Evolutionary conservation across 1,140 invertebrate genomes (phyloP), one percentile per base, ranked within the genome.

Genomic region (Lucilia cuprina): DNA sequence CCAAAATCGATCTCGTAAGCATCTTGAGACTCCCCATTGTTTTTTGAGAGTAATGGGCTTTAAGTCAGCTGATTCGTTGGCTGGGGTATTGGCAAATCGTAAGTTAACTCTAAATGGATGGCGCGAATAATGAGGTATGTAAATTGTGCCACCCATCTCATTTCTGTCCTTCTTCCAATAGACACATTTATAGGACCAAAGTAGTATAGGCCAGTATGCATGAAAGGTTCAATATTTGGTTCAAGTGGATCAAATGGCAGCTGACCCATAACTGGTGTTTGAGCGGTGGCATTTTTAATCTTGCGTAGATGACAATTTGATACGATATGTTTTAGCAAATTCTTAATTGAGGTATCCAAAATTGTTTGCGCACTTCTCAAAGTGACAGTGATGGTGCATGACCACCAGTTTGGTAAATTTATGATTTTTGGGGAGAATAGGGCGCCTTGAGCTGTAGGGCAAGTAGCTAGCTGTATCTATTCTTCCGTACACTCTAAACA

Each of bases 1-100:
- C 84, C 85, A 85, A 55, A 86, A 86, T 7, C 83, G 50, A 13
- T 85, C 83, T 34, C 74, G 19, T 74, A 86, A 41, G 35, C 80
- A 9, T 8, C 83, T 30, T 13, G 60, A 75, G 5, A 85, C 82
- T 17, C 77, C 1, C 49, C 49, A 49, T 49, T 49, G 49, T 49
- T 30, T 30, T 30, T 30, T 30, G 25, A 30, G 25, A 30, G 25
- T 30, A 30, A 30, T 30, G 3, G 25, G 25, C 25, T 30, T 30
- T 30, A 30, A 85, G 7, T 82, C 77, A 83, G 85, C 85, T 21
- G 77, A 5, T 8, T 21, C 55, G 13, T 30, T 65, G 14, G 55
- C 83, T 89, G n/a, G n/a, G n/a, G n/a, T n/a, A n/a, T 70, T 2
- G 82, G 82, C 8, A 86, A 50, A 60, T 84, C 82, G 8, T 41